Percentiles rank a stretch among this genome's conserved stretches.
Conservation (phyloP, 2,113 vertebrate genomes). For the Mustelus asterias region DNA sequence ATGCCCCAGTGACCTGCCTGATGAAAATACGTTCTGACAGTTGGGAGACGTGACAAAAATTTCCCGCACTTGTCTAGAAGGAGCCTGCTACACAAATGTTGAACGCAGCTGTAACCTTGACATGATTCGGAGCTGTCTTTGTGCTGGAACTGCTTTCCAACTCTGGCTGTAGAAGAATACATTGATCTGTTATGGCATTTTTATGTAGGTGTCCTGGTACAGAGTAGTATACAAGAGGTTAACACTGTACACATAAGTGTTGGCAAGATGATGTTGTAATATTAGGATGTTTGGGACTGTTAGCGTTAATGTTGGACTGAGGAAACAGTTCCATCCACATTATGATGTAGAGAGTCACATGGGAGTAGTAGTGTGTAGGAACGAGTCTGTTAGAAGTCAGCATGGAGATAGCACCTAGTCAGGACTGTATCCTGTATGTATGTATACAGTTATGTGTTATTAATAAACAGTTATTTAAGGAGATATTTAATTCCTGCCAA, state of each 20-base stretch:
- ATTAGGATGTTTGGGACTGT: too few relatives aligned
- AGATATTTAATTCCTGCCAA: too few relatives aligned
- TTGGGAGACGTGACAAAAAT: background rate
- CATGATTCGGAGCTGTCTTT: background rate
- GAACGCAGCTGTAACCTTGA: background rate
- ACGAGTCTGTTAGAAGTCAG: too few relatives aligned
- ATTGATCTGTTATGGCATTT: background rate
- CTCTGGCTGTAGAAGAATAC: background rate
- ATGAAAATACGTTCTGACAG: background rate
- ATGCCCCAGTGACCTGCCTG: background rate
- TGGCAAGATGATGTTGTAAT: background rate
- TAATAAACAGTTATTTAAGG: too few relatives aligned
- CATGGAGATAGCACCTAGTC: too few relatives aligned
- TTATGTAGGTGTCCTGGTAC: background rate
- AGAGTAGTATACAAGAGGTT: background rate
- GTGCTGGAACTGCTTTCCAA: background rate
- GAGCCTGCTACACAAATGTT: background rate
- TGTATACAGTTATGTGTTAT: too few relatives aligned
- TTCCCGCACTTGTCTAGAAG: background rate
- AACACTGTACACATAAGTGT: background rate
- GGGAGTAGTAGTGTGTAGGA: too few relatives aligned
- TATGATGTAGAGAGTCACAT: too few relatives aligned
- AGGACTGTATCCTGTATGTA: too few relatives aligned
- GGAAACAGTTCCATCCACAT: too few relatives aligned
- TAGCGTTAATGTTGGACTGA: too few relatives aligned